Base-by-base conservation (phyloP, 2,888 invertebrate species). In the Amblyjoppa fuscipennis region DNA sequence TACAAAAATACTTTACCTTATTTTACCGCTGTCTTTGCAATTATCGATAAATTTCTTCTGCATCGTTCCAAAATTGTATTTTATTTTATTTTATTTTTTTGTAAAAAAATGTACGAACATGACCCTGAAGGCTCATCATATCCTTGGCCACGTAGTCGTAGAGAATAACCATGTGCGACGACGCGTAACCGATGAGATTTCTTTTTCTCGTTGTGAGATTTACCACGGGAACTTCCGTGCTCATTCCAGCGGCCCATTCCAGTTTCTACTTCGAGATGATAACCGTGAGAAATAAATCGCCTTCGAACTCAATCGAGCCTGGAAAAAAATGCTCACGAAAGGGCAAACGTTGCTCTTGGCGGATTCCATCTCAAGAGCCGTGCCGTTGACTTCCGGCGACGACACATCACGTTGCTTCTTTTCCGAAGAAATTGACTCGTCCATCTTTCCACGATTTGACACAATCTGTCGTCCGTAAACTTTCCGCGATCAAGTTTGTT, bases 81-180 rank as follows among this genome's bases (percentile, higher is more conserved):
- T 69, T 73, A 51, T 84, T 9, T 9, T 79, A 7, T 53, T 49
- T 51, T 53, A n/a, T 53, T 53, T 71, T n/a, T 20, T 9, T 7
- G 1, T 9, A 7, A 41, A 31, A 31, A 76, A 38, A 28, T 34
- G 16, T 83, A 93, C 96, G 95, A 91, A 97, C 97, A 91, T 97
- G 97, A 66, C 96, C 97, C 90, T 96, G 96, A 59, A 97, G 94
- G 88, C 96, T 95, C 89, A 94, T 94, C 95, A 96, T 96, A 81
- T 95, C 93, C 75, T 96, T 95, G 5, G 94, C 94, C 59, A 94
- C 94, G 94, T 96, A 96, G 93, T 97, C 95, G 92, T 96, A 96
- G 0, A 97, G 90, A 9, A 97, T 94, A 0, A 95, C 96, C 78
- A 95, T 95, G 93, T 97, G 96, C 7, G 96, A 95, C 68, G 96